These are phyloP conservation scores for Grus americana DNA, from an alignment of 2,113 vertebrate species.

Conservation along the genomic window DNA sequence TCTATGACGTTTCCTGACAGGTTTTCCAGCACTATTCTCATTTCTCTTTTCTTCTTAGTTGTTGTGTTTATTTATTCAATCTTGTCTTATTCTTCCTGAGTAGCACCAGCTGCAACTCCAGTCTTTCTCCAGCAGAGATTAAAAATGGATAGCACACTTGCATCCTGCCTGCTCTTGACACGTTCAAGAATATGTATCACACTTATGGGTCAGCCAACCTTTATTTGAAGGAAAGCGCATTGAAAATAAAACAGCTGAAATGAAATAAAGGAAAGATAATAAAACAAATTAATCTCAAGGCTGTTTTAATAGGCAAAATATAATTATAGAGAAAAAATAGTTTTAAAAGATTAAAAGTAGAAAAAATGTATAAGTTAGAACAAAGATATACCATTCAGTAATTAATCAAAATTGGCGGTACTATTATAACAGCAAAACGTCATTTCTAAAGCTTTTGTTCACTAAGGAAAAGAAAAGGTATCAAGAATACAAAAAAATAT, in stretches of 20 bases:
- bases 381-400: background rate
- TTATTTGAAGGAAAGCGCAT: background rate
- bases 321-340: background rate
- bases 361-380: background rate
- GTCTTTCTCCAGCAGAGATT: background rate
- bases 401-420: background rate
- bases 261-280: background rate
- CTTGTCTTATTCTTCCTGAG: background rate
- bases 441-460: background rate
- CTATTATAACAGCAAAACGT: background rate
- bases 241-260: background rate
- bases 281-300: background rate
- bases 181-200: background rate
- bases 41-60: background rate
- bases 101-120: background rate
- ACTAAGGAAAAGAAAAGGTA: background rate
- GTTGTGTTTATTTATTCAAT: background rate
- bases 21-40: background rate
- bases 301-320: background rate
- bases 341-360: background rate
- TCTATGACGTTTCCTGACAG: background rate
- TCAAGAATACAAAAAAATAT: background rate
- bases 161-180: background rate
- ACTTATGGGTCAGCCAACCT: background rate
- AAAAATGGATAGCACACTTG: background rate